Base-by-base conservation (phyloP, 2,888 invertebrate genomes). In the Zeuzera pyrina region DNA sequence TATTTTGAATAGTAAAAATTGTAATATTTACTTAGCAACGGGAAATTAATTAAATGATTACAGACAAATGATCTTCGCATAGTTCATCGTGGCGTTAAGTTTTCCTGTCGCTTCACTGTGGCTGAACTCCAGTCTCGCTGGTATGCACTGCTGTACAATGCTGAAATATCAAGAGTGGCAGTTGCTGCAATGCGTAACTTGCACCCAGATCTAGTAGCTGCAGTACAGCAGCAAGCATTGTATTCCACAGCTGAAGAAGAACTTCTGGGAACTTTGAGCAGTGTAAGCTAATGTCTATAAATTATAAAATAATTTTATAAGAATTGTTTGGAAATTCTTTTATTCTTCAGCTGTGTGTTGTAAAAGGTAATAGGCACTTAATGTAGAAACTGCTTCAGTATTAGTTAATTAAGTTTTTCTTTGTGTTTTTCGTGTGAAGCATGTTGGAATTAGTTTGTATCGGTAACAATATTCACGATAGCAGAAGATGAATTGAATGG, bases 81-180 rank as follows among this genome's bases (percentile, higher is more conserved):
- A 57, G 91, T 99, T 0, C 94, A 97, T 63, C 86, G 94, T 41
- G 96, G 96, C 3, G 91, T 95, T 1, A 97, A 96, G 60, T 99
- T 99, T 77, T 95, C 98, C 0, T 97, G 97, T 58, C 91, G 94
- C 36, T 98, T 97, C 66, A 95, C 96, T 0, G 81, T 96, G 13
- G 91, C 93, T 55, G 98, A 99, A 63, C 87, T 99, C 31, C 95
- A 97, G 58, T 94, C 96, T 33, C 88, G 98, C 30, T 99, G 98
- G 98, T 97, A 95, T 69, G 93, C 96, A 0, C 70, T 99, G 33
- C 84, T 99, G 12, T 98, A 98, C 67, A 97, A 98, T 72, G 93
- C 94, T n/a, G 89, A 94, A 27, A 91, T 98, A 29, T 97, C 97
- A 2, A 86, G 96, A 41, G 90, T 97, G 22, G 95, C 97, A 2